These are phyloP conservation scores for Corynorhinus townsendii DNA, from an alignment of 2,113 vertebrate genomes.

Conservation along the genomic window DNA sequence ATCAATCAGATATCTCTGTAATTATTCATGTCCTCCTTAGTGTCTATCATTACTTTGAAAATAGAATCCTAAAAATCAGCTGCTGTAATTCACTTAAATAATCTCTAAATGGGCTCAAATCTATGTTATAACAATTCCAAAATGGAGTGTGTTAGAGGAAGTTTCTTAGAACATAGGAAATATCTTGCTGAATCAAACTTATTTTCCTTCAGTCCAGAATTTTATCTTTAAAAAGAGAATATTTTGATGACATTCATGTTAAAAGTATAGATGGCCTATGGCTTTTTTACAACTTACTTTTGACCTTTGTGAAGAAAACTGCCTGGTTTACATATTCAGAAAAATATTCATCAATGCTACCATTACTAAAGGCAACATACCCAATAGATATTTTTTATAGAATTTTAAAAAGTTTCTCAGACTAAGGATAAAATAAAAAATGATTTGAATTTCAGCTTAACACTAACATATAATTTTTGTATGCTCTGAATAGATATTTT, in stretches of 20 bases:
- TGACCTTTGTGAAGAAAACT: background rate
- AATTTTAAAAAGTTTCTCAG: background rate
- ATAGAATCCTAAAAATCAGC: background rate
- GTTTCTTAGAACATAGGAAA: background rate
- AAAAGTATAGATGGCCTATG: background rate
- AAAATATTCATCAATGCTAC: background rate
- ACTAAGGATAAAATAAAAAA: background rate
- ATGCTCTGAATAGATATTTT: background rate
- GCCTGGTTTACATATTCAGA: background rate
- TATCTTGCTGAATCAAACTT: background rate
- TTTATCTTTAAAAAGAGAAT: background rate
- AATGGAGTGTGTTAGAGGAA: background rate
- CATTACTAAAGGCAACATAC: background rate
- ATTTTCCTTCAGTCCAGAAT: background rate
- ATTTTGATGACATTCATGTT: background rate
- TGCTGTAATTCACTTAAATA: background rate
- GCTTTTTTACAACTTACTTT: background rate
- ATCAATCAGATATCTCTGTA: background rate
- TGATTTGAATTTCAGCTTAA: background rate
- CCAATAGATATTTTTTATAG: background rate
- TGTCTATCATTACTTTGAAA: background rate
- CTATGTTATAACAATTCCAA: background rate
- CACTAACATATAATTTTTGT: background rate
- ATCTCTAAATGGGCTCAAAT: background rate
- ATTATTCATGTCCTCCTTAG: background rate